Evolutionary conservation across 2,113 vertebrate genomes (phyloP).

Genomic region (Nycticorax nycticorax): DNA sequence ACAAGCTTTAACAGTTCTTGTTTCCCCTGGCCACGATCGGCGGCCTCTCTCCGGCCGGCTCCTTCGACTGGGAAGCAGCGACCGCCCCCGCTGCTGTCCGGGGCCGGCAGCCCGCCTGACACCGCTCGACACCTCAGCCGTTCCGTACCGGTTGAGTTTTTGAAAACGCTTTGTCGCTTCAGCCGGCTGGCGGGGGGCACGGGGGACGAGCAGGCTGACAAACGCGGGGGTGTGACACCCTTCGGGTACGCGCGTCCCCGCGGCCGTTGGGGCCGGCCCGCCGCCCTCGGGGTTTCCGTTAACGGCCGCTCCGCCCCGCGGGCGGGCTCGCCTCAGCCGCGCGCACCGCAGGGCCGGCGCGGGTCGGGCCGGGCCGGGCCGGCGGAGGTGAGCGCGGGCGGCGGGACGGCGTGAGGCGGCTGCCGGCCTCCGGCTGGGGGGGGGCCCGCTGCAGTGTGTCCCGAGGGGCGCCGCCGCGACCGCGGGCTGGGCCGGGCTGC

Average conservation of each 20-base stretch:
- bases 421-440: neutral
- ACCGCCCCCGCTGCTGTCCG: neutral
- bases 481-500: neutral
- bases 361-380: neutral
- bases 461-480: no score
- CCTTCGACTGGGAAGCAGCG: rapidly evolving
- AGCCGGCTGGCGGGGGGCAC: neutral
- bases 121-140: neutral
- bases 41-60: no score
- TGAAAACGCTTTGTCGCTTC: neutral
- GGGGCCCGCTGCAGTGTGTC: no score
- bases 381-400: neutral
- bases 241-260: neutral
- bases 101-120: neutral
- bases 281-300: neutral
- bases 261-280: no score
- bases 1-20: rapidly evolving
- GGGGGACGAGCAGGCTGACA: neutral
- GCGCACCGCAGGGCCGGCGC: neutral
- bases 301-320: neutral
- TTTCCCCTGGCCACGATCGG: no score
- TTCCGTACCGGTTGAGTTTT: neutral
- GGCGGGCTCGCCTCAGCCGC: no score
- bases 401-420: no score
- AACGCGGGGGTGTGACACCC: neutral